Evolutionary conservation across 2,888 invertebrate genomes (phyloP).

Genomic region (Gordius sp.): DNA sequence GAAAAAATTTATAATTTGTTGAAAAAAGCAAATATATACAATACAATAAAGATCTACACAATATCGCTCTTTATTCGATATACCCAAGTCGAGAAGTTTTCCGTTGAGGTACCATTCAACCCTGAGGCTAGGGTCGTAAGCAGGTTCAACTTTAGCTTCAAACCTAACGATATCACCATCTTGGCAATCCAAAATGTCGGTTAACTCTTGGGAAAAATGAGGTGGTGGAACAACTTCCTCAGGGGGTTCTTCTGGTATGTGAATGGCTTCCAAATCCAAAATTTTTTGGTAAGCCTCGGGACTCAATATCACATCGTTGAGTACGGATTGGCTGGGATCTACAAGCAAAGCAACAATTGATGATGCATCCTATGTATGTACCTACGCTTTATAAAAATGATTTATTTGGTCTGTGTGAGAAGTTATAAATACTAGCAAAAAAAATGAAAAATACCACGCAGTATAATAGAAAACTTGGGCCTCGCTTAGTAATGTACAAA

Average conservation of each 20-base stretch:
- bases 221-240: background rate
- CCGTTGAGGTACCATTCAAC: slow-evolving; percentile 13
- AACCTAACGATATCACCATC: slow-evolving; percentile 13
- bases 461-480: no score
- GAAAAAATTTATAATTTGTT: no score
- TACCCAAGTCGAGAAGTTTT: background rate
- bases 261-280: background rate
- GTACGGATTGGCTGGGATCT: slow-evolving; percentile 1
- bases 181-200: background rate
- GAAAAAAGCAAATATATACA: no score
- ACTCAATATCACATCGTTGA: background rate
- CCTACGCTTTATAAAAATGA: no score
- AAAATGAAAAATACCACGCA: no score
- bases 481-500: no score
- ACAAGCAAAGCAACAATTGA: background rate
- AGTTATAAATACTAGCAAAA: no score
- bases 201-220: background rate
- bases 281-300: slow-evolving; percentile 11
- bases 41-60: no score
- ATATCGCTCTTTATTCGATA: no score
- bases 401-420: no score
- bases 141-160: slow-evolving; percentile 14
- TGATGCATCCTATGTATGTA: no score
- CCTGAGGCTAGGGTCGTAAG: background rate
- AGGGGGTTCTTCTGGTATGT: background rate